These are phyloP conservation scores for Rambutsinella grinnellia DNA, from an alignment of 2,888 invertebrate species.

Conservation along the genomic window DNA sequence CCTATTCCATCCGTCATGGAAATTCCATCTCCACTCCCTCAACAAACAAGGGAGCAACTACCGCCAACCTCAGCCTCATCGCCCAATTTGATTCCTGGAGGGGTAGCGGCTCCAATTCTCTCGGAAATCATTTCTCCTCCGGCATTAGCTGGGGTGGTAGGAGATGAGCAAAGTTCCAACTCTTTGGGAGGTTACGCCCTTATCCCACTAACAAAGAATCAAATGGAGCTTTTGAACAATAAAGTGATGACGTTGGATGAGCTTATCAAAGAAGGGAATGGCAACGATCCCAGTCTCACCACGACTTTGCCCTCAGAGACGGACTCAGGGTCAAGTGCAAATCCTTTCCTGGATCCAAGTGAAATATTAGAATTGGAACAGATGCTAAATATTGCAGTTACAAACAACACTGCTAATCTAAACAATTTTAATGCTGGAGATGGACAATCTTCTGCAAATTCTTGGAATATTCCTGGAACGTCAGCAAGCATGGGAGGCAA, in stretches of 20 bases:
- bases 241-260: conserved; percentile 63
- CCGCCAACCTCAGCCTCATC: not conserved
- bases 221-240: conserved; percentile 60
- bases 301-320: conserved; percentile 1
- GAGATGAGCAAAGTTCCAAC: conserved; percentile 28
- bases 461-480: conserved; percentile 7
- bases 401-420: conserved; percentile 19
- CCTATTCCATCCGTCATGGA: no score
- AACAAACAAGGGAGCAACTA: no score
- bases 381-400: conserved; percentile 58
- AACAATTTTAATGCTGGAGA: conserved; percentile 4
- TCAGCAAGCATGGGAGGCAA: not conserved
- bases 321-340: not conserved
- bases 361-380: conserved; percentile 63
- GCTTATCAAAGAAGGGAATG: conserved; percentile 44
- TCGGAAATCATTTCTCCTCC: not conserved
- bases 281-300: not conserved
- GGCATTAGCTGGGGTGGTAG: not conserved
- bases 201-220: conserved; percentile 60
- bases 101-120: not conserved
- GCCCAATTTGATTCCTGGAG: not conserved
- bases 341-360: conserved; percentile 45
- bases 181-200: conserved; percentile 60
- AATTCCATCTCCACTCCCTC: no score
- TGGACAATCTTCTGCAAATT: no score